These are phyloP conservation scores for Stegana nigrithorax DNA, from an alignment of 2,888 invertebrate genomes.

Conservation along the genomic window DNA sequence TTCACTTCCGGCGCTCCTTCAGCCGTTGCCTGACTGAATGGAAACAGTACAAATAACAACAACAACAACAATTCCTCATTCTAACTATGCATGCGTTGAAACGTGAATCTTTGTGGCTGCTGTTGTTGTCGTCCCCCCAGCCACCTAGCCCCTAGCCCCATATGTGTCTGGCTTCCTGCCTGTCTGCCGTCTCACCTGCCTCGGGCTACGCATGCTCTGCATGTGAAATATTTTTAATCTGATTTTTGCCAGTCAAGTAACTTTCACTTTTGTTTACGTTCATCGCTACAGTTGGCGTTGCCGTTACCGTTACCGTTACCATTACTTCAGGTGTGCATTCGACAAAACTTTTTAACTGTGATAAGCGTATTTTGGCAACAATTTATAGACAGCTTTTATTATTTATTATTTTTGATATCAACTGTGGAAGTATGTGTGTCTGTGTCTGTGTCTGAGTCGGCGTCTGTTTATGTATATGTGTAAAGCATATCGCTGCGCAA, in stretches of 20 bases:
- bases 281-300: not conserved
- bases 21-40: not conserved
- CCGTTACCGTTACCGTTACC: conserved; percentile 19
- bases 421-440: no score
- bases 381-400: conserved; percentile 37
- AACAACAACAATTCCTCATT: not conserved
- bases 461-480: no score
- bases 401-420: conserved; percentile 34
- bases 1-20: conserved; percentile 37
- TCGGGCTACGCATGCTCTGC: conserved; percentile 20
- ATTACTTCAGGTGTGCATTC: conserved; percentile 16
- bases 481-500: no score
- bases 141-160: not conserved
- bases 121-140: conserved; percentile 5
- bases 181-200: conserved; percentile 1
- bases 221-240: conserved; percentile 53
- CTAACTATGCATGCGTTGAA: conserved; percentile 7
- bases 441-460: no score
- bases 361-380: conserved; percentile 40
- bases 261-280: conserved; percentile 36
- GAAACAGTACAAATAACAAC: not conserved
- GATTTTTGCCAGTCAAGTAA: conserved; percentile 54
- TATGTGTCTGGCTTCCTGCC: not conserved
- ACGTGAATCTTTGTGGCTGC: conserved; percentile 13
- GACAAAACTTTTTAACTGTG: conserved; percentile 44